Evolutionary conservation across 2,113 vertebrate genomes (phyloP).

Genomic region (Todiramphus chloris): DNA sequence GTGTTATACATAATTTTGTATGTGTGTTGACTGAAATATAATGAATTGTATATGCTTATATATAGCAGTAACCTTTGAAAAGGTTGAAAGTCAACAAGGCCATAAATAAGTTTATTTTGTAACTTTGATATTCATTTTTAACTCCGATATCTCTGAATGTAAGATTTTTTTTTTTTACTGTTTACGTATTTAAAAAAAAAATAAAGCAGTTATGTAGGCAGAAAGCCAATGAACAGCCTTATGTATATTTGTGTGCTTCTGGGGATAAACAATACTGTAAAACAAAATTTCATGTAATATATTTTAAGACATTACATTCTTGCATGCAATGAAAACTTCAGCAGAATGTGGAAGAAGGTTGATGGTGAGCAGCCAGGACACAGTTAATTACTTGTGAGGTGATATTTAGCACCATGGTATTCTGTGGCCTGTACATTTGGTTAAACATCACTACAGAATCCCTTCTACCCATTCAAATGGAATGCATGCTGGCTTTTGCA

Average conservation of each 20-base stretch:
- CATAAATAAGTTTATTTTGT: neutral
- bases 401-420: neutral
- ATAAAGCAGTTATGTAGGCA: neutral
- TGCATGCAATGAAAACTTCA: neutral
- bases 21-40: neutral
- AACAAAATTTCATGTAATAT: neutral
- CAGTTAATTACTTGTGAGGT: constrained; percentile 8
- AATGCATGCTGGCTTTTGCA: neutral
- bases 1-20: neutral
- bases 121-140: neutral
- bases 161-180: neutral
- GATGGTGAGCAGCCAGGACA: neutral
- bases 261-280: neutral
- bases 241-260: neutral
- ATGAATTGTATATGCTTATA: neutral
- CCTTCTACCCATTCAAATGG: neutral
- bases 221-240: neutral
- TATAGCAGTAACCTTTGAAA: neutral
- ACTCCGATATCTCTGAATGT: neutral
- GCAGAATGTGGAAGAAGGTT: neutral
- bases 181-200: neutral
- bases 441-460: neutral
- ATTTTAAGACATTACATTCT: neutral
- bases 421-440: neutral
- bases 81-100: neutral